Evolutionary conservation across 2,113 vertebrate species (phyloP).

Genomic region (Pipa parva): DNA sequence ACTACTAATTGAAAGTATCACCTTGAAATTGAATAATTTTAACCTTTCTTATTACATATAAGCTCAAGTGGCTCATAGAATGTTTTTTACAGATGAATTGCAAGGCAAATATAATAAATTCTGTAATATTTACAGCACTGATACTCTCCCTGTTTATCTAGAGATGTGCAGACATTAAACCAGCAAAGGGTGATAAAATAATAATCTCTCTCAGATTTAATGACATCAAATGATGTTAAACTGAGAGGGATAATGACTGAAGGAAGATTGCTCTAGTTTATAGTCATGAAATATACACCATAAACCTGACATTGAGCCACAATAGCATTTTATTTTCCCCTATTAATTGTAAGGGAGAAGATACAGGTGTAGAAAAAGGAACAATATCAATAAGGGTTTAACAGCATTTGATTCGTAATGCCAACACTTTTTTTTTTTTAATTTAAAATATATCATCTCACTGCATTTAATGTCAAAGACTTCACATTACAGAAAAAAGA

Average conservation of each 20-base stretch:
- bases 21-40: constrained; percentile 61
- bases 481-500: too few species aligned
- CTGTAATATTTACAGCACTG: constrained; percentile 14
- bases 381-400: not conserved
- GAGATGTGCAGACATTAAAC: constrained; percentile 41
- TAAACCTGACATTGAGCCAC: constrained; percentile 13
- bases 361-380: not conserved
- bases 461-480: not conserved
- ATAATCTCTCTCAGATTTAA: constrained; percentile 41
- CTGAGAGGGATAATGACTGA: constrained; percentile 31
- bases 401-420: not conserved
- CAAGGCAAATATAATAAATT: constrained; percentile 20
- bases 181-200: constrained; percentile 50
- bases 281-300: constrained; percentile 14
- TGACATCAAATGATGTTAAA: constrained; percentile 39
- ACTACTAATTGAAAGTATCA: too few species aligned
- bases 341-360: constrained; percentile 21
- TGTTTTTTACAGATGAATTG: constrained; percentile 49
- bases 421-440: not conserved
- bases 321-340: constrained; percentile 20
- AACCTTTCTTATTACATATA: constrained; percentile 60
- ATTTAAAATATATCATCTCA: not conserved
- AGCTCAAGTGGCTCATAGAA: constrained; percentile 59
- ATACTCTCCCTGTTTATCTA: constrained; percentile 37
- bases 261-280: constrained; percentile 31